phyloP scores from a whole-genome alignment of 2,888 invertebrate genomes.

The Eristalis arbustorum region DNA sequence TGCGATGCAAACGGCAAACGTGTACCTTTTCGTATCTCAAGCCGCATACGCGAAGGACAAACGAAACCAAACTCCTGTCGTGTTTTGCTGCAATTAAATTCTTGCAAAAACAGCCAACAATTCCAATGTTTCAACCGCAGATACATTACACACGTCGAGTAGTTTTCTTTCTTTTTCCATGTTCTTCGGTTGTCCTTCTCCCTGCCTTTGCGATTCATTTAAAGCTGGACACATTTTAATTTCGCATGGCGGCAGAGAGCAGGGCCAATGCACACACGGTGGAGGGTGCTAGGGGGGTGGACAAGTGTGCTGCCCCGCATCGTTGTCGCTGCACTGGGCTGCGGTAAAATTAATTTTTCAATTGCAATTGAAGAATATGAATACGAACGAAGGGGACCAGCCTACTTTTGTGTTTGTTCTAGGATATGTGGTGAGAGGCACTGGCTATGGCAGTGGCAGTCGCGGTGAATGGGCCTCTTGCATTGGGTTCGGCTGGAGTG shows the following conservation, averaged over 20 bases:
- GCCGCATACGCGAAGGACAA: constrained; percentile 14
- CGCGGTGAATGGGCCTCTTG: not conserved
- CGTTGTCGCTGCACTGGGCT: not conserved
- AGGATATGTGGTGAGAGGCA: constrained; percentile 5
- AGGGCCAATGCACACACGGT: not conserved
- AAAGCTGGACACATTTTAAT: not conserved
- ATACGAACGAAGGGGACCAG: constrained; percentile 11
- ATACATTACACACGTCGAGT: constrained; percentile 1
- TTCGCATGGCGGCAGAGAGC: not conserved
- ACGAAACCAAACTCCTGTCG: constrained; percentile 25
- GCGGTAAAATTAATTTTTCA: constrained; percentile 13
- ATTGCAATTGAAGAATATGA: constrained; percentile 22
- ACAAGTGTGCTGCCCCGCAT: not conserved
- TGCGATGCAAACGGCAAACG: too few species aligned
- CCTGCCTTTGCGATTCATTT: not conserved
- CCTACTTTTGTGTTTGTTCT: constrained; percentile 19
- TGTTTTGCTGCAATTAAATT: constrained; percentile 36
- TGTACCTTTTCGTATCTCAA: not conserved
- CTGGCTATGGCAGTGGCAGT: not conserved
- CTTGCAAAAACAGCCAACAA: constrained; percentile 12
- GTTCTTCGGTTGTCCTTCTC: not conserved
- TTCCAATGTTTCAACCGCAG: constrained; percentile 27
- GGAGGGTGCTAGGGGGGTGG: not conserved
- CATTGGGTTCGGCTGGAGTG: not conserved
- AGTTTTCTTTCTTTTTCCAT: not conserved